Conservation (phyloP, 2,797 vertebrate genomes). For the Falco berigora region DNA sequence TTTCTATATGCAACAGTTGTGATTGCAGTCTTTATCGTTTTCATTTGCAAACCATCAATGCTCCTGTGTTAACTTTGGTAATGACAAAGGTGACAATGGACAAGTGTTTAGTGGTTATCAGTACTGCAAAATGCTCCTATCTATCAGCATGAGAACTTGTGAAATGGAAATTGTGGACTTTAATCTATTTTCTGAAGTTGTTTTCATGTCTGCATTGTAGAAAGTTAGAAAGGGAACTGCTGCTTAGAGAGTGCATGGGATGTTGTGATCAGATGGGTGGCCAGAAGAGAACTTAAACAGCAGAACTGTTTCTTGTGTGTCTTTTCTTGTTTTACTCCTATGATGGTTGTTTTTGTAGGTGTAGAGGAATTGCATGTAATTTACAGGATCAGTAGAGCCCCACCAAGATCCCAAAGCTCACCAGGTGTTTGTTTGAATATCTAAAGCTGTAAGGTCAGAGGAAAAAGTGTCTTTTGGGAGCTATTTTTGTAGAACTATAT, state of each 20-base stretch:
- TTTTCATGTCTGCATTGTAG: not conserved
- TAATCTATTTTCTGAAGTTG: not conserved
- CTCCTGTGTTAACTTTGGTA: not conserved
- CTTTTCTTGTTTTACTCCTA: not conserved
- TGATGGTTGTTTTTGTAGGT: not conserved
- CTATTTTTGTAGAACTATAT: not conserved
- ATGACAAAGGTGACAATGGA: not conserved
- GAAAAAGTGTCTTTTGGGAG: not conserved
- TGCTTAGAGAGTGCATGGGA: not conserved
- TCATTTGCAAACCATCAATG: not conserved
- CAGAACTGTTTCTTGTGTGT: not conserved
- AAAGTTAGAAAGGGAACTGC: not conserved
- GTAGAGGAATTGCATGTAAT: not conserved
- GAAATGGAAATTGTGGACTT: not conserved
- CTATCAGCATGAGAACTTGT: not conserved
- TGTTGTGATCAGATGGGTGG: not conserved
- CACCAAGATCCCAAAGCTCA: not conserved
- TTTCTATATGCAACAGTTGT: not conserved
- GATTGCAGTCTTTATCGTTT: not conserved
- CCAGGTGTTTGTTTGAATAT: not conserved
- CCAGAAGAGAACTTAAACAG: not conserved
- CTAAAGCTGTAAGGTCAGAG: not conserved
- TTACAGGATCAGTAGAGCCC: not conserved
- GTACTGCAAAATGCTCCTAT: not conserved
- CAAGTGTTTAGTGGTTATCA: not conserved